A percentile compares a stretch with the other conserved stretches of the same genome.
phyloP scores from a whole-genome alignment of 1,140 invertebrate genomes.

The Caerostris darwini region DNA sequence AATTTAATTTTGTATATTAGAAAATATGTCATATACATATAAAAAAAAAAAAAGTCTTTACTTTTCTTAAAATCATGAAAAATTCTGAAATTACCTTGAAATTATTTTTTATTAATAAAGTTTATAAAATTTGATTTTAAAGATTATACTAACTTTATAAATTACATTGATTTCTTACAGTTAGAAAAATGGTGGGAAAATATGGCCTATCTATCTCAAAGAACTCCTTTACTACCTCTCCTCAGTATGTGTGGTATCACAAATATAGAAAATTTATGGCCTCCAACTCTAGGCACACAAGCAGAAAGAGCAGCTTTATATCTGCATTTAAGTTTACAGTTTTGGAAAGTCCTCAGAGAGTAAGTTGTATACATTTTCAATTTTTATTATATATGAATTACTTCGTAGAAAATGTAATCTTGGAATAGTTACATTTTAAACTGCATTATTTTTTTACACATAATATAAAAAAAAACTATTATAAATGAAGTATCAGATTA shows the following conservation, averaged over 20 bases:
- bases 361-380: slow-evolving; percentile 75
- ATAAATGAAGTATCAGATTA: no score
- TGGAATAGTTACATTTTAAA: no score
- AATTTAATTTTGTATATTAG: no score
- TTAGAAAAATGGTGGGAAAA: slow-evolving; percentile 83
- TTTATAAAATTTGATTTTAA: not conserved
- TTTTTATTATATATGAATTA: no score
- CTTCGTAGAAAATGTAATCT: no score
- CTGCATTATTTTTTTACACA: no score
- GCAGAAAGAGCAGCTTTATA: slow-evolving; percentile 80
- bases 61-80: not conserved
- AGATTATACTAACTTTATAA: not conserved
- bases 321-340: slow-evolving; percentile 80
- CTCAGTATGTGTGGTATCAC: slow-evolving; percentile 82
- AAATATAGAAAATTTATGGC: slow-evolving; percentile 80
- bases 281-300: slow-evolving; percentile 79
- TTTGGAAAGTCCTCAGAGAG: slow-evolving; percentile 81
- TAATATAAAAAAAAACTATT: no score
- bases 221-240: slow-evolving; percentile 81
- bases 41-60: not conserved
- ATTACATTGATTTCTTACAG: slow-evolving; percentile 78
- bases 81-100: not conserved
- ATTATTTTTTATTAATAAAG: not conserved
- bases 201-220: slow-evolving; percentile 81
- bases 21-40: no score